These are phyloP conservation scores for Spilosoma lubricipeda DNA, from an alignment of 2,888 invertebrate genomes.

Conservation along the genomic window DNA sequence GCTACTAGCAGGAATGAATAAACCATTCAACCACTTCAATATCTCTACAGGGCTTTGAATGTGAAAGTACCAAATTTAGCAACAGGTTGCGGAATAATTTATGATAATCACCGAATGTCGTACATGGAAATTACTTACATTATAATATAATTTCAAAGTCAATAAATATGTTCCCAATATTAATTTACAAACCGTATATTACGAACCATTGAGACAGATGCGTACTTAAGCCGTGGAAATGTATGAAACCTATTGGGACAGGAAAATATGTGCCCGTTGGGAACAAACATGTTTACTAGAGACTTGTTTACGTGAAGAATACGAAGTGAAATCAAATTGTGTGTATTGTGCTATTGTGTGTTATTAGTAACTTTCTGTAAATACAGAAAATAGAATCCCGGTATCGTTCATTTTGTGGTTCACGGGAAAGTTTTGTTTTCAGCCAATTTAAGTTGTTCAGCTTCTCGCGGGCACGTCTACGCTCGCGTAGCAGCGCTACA, in stretches of 20 bases:
- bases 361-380: slow-evolving; percentile 60
- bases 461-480: slow-evolving; percentile 46
- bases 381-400: slow-evolving; percentile 58
- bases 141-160: slow-evolving; percentile 22
- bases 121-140: slow-evolving; percentile 20
- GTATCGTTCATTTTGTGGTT: slow-evolving; percentile 58
- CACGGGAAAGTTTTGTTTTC: slow-evolving; percentile 64
- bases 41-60: neutral
- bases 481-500: slow-evolving; percentile 53
- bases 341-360: slow-evolving; percentile 60
- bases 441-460: slow-evolving; percentile 69
- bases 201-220: slow-evolving; percentile 25
- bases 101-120: slow-evolving; percentile 17
- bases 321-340: slow-evolving; percentile 62
- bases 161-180: slow-evolving; percentile 30
- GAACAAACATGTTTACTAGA: slow-evolving; percentile 76
- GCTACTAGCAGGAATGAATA: neutral
- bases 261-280: slow-evolving; percentile 33
- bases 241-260: slow-evolving; percentile 35
- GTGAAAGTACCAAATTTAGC: slow-evolving; percentile 14
- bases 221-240: slow-evolving; percentile 29
- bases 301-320: slow-evolving; percentile 35
- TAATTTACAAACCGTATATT: slow-evolving; percentile 25
- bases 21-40: neutral
- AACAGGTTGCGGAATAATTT: slow-evolving; percentile 19